Base-by-base conservation (phyloP, 2,797 vertebrate species). In the Falco columbarius region DNA sequence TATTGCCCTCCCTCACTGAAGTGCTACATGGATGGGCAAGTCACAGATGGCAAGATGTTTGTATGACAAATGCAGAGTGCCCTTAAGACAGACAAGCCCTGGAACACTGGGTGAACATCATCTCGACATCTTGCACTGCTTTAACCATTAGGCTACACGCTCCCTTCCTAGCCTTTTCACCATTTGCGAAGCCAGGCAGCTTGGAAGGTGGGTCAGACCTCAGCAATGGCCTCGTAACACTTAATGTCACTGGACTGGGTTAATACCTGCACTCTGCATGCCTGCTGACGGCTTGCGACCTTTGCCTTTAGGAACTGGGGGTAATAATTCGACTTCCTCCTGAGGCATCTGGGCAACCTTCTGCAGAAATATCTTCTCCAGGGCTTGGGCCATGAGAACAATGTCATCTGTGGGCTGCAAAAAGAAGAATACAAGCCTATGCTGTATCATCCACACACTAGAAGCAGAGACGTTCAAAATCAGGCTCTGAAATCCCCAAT, bases 301-400 rank as follows among this genome's bases (percentile, higher is more conserved):
- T 98, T 99, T 99, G 93, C 98, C 98, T 98, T 99, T 99, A 9
- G 98, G 98, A 80, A 97, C 98, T 1, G 98, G 98, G 61, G 98
- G 98, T 34, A 98, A 76, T 38, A 99, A 94, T 86, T 99, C 99
- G 6, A 99, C 99, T 95, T 99, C 99, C n/a, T 98, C 98, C 91
- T 98, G 98, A 68, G 99, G 98, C 99, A 99, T 99, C 96, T 98
- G 98, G 40, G 99, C 98, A 77, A 99, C 99, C 95, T 99, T 99
- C 95, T 99, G 99, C 95, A 99, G 97, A 97, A 99, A 99, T 56
- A 99, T 98, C 98, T 99, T 99, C 97, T 99, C 99, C 98, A 99
- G 96, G 18, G 99, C 98, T 83, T 99, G 99, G 20, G 99, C 99
- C 99, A 99, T 99, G 90, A 99, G 98, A 94, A 99, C 99, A 4